Percentiles rank a stretch among this genome's conserved stretches.
These are phyloP conservation scores for Apodemus sylvaticus DNA, from an alignment of 2,113 vertebrate species.

Conservation along the genomic window DNA sequence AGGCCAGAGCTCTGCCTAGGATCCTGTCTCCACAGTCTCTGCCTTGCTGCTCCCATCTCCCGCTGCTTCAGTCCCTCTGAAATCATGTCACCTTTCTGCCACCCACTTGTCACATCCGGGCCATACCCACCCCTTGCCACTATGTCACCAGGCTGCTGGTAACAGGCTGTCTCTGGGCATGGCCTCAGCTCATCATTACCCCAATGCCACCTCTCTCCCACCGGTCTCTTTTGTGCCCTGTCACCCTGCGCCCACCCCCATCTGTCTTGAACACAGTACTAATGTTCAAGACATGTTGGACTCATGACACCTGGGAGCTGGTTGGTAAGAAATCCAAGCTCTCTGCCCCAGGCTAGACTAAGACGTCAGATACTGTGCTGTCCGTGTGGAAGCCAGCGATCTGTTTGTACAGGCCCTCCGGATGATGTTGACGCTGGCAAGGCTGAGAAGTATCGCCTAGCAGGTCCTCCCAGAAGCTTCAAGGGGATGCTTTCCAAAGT, in stretches of 20 bases:
- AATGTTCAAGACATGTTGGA: no score
- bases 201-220: background rate
- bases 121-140: background rate
- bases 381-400: fast-evolving
- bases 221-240: background rate
- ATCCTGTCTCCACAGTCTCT: fast-evolving
- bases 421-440: background rate
- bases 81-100: fast-evolving
- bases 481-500: background rate
- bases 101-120: background rate
- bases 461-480: background rate
- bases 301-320: background rate
- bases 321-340: background rate
- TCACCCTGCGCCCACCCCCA: background rate
- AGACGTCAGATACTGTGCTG: background rate
- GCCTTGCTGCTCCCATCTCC: background rate
- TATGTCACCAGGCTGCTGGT: background rate
- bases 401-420: background rate
- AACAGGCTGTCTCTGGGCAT: background rate
- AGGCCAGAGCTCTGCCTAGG: no score
- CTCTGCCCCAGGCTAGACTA: background rate
- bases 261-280: background rate
- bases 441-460: background rate
- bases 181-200: fast-evolving
- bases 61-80: background rate